Evolutionary conservation across 2,888 invertebrate species (phyloP), one percentile per base, ranked within the genome.

Genomic region (Rosalia funebris): DNA sequence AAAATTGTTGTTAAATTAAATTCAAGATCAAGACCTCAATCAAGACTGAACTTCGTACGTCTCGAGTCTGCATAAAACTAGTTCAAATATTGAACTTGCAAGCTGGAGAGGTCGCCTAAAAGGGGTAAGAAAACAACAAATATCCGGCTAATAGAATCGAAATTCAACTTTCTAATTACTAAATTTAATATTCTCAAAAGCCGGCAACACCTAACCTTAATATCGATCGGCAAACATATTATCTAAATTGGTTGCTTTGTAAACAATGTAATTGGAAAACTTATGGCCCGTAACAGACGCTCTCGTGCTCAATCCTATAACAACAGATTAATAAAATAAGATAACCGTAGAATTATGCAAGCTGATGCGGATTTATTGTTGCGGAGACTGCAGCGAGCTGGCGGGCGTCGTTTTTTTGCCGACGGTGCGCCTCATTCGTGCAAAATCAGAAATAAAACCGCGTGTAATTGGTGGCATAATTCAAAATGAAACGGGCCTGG

Each of bases 161-260:
- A 72, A 71, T 73, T 67, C 69, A 72, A 72, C 71, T 71, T 71
- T 69, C 71, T 69, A 75, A 74, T 75, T 74, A 73, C 60, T 54
- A 70, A 75, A 74, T 75, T 75, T 74, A 75, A 74, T 74, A 74
- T 73, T 71, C 71, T 58, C 69, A 72, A 74, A 73, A 70, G 71
- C 69, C 68, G 66, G 65, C 70, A 69, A 72, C 74, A 74, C 74
- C 73, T 73, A 74, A 70, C 75, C 75, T 71, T 66, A 71, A 73
- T 75, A 75, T 76, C 73, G 75, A 76, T 75, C 73, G 70, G 74
- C 72, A 76, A 78, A 77, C 77, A 77, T 76, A 78, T 78, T 78
- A 78, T 77, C 77, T 77, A 78, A 77, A 78, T 78, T 78, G 78
- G 77, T 77, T 77, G 75, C 77, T 77, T 75, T 73, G 74, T 76